These are phyloP conservation scores for Griposia aprilina DNA, from an alignment of 2,888 invertebrate species.

Conservation along the genomic window DNA sequence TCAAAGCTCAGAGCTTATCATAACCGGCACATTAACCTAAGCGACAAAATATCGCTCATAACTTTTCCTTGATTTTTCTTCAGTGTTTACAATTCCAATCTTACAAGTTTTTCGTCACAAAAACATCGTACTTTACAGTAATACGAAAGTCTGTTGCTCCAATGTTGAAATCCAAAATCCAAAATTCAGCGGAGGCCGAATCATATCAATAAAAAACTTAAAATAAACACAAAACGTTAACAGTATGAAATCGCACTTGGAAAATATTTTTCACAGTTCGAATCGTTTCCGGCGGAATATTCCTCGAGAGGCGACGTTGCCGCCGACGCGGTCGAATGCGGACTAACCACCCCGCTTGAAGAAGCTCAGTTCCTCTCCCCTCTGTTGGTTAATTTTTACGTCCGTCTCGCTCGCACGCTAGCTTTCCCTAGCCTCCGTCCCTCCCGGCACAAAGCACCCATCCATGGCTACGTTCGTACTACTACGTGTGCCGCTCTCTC, in stretches of 20 bases:
- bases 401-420: conserved; percentile 84
- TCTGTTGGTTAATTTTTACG: conserved; percentile 89
- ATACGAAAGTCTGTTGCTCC: conserved; percentile 68
- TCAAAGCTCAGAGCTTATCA: conserved; percentile 84
- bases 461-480: conserved; percentile 82
- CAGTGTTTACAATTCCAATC: conserved; percentile 71
- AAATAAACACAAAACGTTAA: conserved; percentile 79
- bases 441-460: conserved; percentile 83
- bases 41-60: conserved; percentile 79
- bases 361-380: conserved; percentile 89
- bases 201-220: conserved; percentile 72
- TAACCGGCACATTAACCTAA: conserved; percentile 84
- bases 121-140: conserved; percentile 73
- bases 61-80: conserved; percentile 73
- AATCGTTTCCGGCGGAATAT: conserved; percentile 78
- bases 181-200: conserved; percentile 59
- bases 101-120: conserved; percentile 76
- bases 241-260: conserved; percentile 80
- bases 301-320: conserved; percentile 78
- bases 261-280: conserved; percentile 87
- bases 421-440: conserved; percentile 84
- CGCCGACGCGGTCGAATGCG: conserved; percentile 88
- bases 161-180: conserved; percentile 68
- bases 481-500: conserved; percentile 89
- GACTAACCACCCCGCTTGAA: conserved; percentile 90